Evolutionary conservation across 92 coral and sea anemone species (phyloP), one percentile per base, ranked within the genome.

Genomic region (Siderastrea siderea): DNA sequence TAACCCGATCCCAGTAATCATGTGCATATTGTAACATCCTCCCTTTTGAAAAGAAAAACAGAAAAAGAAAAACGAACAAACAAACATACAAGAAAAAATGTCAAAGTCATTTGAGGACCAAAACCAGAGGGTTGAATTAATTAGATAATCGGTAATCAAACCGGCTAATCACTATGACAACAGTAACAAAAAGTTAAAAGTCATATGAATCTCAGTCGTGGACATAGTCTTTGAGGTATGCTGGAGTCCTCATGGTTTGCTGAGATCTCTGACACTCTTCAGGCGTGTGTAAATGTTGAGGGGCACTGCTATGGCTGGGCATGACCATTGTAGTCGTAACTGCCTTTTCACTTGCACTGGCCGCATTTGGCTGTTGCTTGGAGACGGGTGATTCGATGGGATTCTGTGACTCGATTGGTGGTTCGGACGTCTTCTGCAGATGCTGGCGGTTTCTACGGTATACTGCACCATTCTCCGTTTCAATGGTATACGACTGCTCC

Each of bases 141-240:
- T 67, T 45, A 47, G 53, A 13, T 45, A 44, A n/a, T 65, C 47
- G 16, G n/a, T 65, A n/a, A 65, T 15, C 46, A 15, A 26, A 5
- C 15, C 11, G 7, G 4, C 46, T 65, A 65, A 65, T 65, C 70
- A 65, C 70, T 65, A 65, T 65, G 45, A 65, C 70, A 65, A 65
- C 45, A n/a, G 70, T 15, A 65, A 65, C 11, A 9, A 26, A 65
- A 65, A 26, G 45, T 9, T n/a, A 15, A 65, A 65, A 45, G 51
- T 12, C 2, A 46, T 47, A 7, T 45, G 75, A 45, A 16, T 12
- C 6, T 62, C 19, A 70, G 15, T 11, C 51, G 45, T 53, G 14
- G 53, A 45, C 53, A 70, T 70, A 45, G 74, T 45, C 74, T 53
- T 70, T 70, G 16, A 70, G 53, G 53, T 70, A 70, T 47, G 74